phyloP scores from a whole-genome alignment of 2,797 vertebrate species.

The Capromys pilorides region DNA sequence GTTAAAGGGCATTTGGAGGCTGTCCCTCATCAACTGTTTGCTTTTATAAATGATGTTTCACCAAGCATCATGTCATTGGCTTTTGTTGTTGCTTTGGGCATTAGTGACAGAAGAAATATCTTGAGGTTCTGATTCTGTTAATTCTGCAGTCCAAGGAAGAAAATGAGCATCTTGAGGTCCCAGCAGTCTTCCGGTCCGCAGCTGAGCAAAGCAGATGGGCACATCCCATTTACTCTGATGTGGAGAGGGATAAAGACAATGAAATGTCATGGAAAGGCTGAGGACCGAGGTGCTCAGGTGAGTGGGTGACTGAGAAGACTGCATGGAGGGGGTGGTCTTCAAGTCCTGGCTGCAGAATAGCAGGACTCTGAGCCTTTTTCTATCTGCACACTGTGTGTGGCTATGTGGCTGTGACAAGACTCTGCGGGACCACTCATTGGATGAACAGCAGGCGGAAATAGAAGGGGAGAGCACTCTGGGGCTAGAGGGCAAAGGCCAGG shows the following conservation, averaged over 20 bases:
- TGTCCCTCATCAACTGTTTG: neutral
- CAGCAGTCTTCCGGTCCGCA: neutral
- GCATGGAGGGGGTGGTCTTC: neutral
- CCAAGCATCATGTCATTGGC: neutral
- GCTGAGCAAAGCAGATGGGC: neutral
- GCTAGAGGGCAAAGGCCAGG: neutral
- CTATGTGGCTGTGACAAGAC: neutral
- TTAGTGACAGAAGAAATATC: neutral
- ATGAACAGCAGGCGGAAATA: neutral
- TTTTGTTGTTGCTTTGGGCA: neutral
- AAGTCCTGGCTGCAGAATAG: neutral
- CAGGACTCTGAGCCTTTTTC: neutral
- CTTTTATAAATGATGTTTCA: conserved; percentile 10
- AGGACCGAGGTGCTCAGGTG: neutral
- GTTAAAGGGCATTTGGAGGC: neutral
- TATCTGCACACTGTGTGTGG: neutral
- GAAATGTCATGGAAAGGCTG: neutral
- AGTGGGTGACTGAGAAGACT: neutral
- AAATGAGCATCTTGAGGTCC: neutral
- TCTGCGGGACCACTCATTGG: neutral
- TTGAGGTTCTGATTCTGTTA: neutral
- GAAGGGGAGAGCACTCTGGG: neutral
- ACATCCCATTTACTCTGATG: neutral
- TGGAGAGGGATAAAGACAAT: neutral
- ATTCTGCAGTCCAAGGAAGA: neutral